phyloP scores from a whole-genome alignment of 1,140 invertebrate genomes.

The Nasonia longicornis region DNA sequence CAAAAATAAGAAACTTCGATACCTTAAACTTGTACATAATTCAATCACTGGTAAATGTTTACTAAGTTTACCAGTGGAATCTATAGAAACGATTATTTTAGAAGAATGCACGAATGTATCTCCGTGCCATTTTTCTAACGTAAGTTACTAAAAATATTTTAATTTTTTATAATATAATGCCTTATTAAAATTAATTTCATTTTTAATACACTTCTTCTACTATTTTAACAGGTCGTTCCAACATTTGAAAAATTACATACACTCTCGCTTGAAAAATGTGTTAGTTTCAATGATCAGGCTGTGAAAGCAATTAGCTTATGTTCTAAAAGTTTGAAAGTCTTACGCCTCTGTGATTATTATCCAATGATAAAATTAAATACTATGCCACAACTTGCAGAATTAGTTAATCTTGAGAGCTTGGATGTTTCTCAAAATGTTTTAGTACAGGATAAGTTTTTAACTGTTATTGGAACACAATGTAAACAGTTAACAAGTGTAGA shows the following conservation, averaged over 20 bases:
- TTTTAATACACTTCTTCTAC: not conserved
- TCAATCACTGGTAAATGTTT: constrained; percentile 59
- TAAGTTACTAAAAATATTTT: constrained; percentile 45
- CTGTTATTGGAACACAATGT: constrained; percentile 49
- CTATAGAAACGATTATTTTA: constrained; percentile 57
- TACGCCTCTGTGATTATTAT: constrained; percentile 47
- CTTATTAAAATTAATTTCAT: not conserved
- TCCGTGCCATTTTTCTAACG: constrained; percentile 51
- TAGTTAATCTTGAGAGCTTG: constrained; percentile 56
- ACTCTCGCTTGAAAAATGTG: constrained; percentile 50
- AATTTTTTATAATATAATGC: not conserved
- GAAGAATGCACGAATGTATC: constrained; percentile 50
- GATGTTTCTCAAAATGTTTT: constrained; percentile 43
- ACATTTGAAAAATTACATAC: constrained; percentile 51
- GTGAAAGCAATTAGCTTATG: constrained; percentile 49
- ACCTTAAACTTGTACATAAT: constrained; percentile 51
- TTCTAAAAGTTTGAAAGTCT: constrained; percentile 47
- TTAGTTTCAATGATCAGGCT: constrained; percentile 43
- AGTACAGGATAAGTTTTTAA: constrained; percentile 49
- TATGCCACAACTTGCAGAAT: constrained; percentile 48
- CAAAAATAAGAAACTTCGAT: constrained; percentile 55
- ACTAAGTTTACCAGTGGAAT: constrained; percentile 52
- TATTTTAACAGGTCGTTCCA: constrained; percentile 50
- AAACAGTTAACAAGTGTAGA: constrained; percentile 50
- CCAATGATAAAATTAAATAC: constrained; percentile 45